These are phyloP conservation scores for Aleiodes testaceus DNA, from an alignment of 2,888 invertebrate genomes.

Conservation along the genomic window DNA sequence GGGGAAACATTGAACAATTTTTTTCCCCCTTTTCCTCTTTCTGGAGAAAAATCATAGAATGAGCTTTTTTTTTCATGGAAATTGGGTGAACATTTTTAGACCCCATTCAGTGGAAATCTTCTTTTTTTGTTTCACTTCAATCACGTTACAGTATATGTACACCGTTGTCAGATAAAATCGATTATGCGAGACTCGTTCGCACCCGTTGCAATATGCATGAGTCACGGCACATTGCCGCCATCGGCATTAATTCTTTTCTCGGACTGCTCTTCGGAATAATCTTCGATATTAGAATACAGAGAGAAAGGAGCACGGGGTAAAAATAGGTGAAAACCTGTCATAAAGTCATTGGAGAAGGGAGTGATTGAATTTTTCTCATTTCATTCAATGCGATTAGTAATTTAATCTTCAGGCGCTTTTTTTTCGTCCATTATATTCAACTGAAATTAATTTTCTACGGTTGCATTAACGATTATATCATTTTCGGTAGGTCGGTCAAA, in stretches of 20 bases:
- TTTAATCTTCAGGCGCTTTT: too few relatives aligned
- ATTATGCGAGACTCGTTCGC: constrained; percentile 54
- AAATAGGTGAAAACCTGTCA: background rate
- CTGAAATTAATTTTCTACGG: constrained; percentile 22
- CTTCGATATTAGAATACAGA: constrained; percentile 37
- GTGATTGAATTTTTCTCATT: too few relatives aligned
- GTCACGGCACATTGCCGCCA: constrained; percentile 41
- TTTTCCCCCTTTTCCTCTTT: too few relatives aligned
- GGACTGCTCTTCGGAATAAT: constrained; percentile 44
- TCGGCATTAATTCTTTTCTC: constrained; percentile 48
- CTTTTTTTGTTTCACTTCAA: constrained; percentile 41
- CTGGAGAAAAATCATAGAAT: background rate
- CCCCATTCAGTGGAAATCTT: constrained; percentile 30
- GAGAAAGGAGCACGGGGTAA: background rate
- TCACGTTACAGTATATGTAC: constrained; percentile 30
- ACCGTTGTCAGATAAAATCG: constrained; percentile 53
- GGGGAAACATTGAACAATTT: too few relatives aligned
- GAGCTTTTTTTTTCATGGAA: background rate
- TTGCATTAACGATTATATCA: constrained; percentile 33
- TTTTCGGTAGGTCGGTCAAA: constrained; percentile 36
- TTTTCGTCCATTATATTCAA: background rate
- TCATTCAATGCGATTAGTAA: background rate
- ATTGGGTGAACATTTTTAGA: constrained; percentile 37
- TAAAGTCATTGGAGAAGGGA: too few relatives aligned
- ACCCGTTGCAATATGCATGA: constrained; percentile 56